Evolutionary conservation across 2,888 invertebrate genomes (phyloP).

Genomic region (Hoplodrina blanda): DNA sequence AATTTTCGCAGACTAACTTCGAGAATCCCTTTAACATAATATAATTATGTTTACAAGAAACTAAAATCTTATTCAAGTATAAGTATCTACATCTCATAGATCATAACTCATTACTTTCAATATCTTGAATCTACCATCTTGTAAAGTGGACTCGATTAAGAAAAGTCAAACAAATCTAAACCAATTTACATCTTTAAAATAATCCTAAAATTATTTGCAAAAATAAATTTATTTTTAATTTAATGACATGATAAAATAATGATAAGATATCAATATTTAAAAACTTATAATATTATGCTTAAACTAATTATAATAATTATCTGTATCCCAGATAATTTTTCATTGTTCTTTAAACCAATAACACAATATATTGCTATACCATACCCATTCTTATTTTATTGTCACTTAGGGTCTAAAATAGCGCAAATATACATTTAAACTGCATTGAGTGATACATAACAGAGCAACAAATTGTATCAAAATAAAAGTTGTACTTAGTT

Average conservation of each 20-base stretch:
- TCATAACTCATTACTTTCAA: too few relatives aligned
- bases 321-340: conserved; percentile 27
- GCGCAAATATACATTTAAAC: neutral
- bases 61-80: too few relatives aligned
- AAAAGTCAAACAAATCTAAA: neutral
- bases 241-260: neutral
- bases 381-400: neutral
- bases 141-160: too few relatives aligned
- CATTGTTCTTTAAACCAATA: conserved; percentile 11
- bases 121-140: too few relatives aligned
- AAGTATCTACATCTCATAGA: too few relatives aligned
- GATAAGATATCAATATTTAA: neutral
- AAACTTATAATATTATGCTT: conserved; percentile 10
- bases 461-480: too few relatives aligned
- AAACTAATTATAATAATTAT: conserved; percentile 2
- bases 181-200: neutral
- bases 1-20: too few relatives aligned
- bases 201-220: neutral
- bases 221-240: too few relatives aligned
- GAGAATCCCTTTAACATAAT: too few relatives aligned
- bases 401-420: conserved; percentile 1
- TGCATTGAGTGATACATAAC: too few relatives aligned
- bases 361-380: conserved; percentile 31
- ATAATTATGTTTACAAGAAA: too few relatives aligned
- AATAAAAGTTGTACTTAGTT: too few relatives aligned